Evolutionary conservation across 2,888 invertebrate genomes (phyloP), one percentile per base, ranked within the genome.

Genomic region (Pyralis farinalis): DNA sequence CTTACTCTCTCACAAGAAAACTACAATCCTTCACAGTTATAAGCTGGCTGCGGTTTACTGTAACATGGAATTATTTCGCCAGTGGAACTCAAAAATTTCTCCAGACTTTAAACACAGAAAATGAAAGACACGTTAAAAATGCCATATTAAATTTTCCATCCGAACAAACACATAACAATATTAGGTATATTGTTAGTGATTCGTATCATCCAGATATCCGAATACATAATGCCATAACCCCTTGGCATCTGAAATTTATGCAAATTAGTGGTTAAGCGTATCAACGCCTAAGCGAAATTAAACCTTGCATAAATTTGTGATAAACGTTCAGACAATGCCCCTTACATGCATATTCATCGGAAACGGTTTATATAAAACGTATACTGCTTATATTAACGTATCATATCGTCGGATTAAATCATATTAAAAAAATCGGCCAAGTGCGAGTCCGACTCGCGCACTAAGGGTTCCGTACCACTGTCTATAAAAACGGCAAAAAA

Each of bases 261-360:
- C 25, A 33, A 38, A 38, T 38, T 38, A 27, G 25, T 22, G 38
- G 38, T 38, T 27, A 32, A 31, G 32, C 25, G 32, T 38, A 33
- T 38, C 38, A 38, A 27, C 38, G 38, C 38, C 32, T 20, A 9
- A 28, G 36, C 25, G 25, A 38, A 21, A 37, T 37, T 37, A 37
- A 29, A 29, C 29, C 49, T 37, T 33, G 43, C 49, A 46, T 43
- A 47, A 49, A 47, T 49, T 49, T 40, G 46, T 44, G 46, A 47
- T 43, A 47, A 51, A 54, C 47, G 45, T 42, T 11, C 21, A 34
- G 43, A 40, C 41, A 48, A 45, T 42, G 22, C 37, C 37, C 22
- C 25, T 3, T 5, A 41, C 37, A 49, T 53, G 42, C 49, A 53
- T 53, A 50, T 55, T 55, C 51, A 53, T 47, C 39, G 40, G 32